Conservation (phyloP, 2,797 vertebrate genomes). For the Rhabdomys pumilio region DNA sequence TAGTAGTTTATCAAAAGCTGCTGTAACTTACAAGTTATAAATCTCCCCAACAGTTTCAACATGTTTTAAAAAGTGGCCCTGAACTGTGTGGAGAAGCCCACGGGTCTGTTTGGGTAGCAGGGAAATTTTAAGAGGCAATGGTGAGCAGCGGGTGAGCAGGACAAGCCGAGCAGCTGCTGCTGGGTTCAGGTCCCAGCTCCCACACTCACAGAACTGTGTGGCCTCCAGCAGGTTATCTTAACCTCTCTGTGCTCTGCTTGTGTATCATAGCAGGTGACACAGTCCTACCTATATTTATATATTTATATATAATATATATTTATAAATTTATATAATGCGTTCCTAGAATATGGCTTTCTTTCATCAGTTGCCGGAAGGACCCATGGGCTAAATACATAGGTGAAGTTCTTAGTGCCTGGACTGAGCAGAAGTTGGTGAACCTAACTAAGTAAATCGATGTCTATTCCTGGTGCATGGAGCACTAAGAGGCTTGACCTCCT, state of each 20-base stretch:
- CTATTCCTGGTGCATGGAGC: background rate
- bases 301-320: too few relatives aligned
- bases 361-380: background rate
- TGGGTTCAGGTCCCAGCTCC: slow-evolving; percentile 14
- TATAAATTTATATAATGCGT: background rate
- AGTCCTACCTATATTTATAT: background rate
- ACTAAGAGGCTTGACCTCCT: background rate
- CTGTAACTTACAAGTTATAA: slow-evolving; percentile 63
- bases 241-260: slow-evolving; percentile 18
- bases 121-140: background rate
- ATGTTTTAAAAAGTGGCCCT: slow-evolving; percentile 35
- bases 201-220: background rate
- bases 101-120: background rate
- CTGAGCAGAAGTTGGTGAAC: background rate
- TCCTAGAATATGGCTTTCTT: background rate
- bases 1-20: slow-evolving; percentile 67
- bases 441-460: background rate
- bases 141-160: background rate
- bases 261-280: background rate
- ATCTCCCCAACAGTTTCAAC: background rate
- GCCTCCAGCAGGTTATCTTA: slow-evolving; percentile 47
- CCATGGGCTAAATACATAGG: background rate
- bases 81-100: background rate
- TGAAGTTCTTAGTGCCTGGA: background rate
- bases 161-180: background rate